These are phyloP conservation scores for Acronicta psi DNA, from an alignment of 2,888 invertebrate species.

Conservation along the genomic window DNA sequence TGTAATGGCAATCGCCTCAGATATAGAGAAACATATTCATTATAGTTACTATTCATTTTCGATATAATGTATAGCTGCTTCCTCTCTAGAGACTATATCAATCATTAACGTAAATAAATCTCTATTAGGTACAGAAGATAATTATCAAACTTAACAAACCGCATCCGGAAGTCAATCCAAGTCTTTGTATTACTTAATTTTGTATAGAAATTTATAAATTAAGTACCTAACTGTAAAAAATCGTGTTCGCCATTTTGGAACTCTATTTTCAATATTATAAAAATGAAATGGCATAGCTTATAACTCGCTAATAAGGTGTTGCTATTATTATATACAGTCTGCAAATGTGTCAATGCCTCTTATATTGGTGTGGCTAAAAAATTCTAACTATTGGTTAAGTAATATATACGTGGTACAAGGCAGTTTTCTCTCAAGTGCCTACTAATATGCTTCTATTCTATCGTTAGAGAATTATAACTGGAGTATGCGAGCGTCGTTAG, in stretches of 20 bases:
- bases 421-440: conserved; percentile 70
- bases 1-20: conserved; percentile 56
- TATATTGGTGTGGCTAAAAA: conserved; percentile 40
- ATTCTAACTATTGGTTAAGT: conserved; percentile 45
- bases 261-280: conserved; percentile 35
- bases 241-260: conserved; percentile 37
- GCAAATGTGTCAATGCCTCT: conserved; percentile 44
- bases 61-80: conserved; percentile 56
- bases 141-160: conserved; percentile 13
- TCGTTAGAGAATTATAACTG: conserved; percentile 59
- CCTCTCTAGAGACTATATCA: conserved; percentile 48
- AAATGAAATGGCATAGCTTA: conserved; percentile 29
- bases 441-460: conserved; percentile 65
- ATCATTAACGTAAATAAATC: conserved; percentile 54
- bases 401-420: conserved; percentile 44
- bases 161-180: conserved; percentile 18
- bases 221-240: conserved; percentile 18
- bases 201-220: conserved; percentile 12
- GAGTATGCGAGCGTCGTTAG: conserved; percentile 52
- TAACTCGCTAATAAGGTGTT: conserved; percentile 22
- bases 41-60: conserved; percentile 56
- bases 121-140: conserved; percentile 25
- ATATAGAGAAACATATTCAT: conserved; percentile 58
- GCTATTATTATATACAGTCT: conserved; percentile 38
- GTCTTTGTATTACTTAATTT: conserved; percentile 3